phyloP scores from a whole-genome alignment of 2,797 vertebrate genomes.

The Carapus acus region DNA sequence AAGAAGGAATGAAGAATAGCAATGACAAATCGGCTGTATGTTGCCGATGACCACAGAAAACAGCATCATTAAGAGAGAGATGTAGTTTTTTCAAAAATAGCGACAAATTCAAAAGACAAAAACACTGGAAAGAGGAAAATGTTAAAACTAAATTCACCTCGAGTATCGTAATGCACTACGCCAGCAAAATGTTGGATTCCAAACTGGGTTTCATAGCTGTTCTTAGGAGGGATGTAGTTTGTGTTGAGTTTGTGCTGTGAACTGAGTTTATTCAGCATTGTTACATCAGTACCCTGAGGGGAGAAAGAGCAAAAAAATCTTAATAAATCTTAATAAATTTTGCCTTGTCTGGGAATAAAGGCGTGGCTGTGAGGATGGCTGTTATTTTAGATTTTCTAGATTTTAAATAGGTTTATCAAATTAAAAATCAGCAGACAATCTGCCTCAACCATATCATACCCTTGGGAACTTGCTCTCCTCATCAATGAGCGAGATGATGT shows the following conservation, averaged over 20 bases:
- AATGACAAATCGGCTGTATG: no score
- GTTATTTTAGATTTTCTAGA: background rate
- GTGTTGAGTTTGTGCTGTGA: constrained; percentile 90
- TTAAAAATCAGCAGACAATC: background rate
- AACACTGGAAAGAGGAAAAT: no score
- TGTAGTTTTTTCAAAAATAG: no score
- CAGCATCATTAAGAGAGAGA: no score
- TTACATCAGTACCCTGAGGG: constrained; percentile 86
- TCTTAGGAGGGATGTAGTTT: constrained; percentile 90
- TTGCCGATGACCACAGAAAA: no score
- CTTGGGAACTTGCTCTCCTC: constrained; percentile 99
- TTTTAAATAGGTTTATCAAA: background rate
- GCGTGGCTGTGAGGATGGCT: no score
- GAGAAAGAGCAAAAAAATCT: no score
- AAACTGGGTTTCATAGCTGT: constrained; percentile 88
- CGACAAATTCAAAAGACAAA: no score
- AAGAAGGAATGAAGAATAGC: background rate
- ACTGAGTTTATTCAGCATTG: constrained; percentile 94
- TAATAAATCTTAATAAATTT: no score
- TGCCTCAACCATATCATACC: constrained; percentile 67
- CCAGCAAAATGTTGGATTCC: constrained; percentile 98
- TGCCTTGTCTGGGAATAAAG: no score
- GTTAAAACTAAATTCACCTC: constrained; percentile 77
- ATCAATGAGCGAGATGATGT: constrained; percentile 97
- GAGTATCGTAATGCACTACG: constrained; percentile 90